Percentiles rank a stretch among this genome's conserved stretches.
phyloP scores from a whole-genome alignment of 2,113 vertebrate genomes.

The Corythornis madagascariensis region DNA sequence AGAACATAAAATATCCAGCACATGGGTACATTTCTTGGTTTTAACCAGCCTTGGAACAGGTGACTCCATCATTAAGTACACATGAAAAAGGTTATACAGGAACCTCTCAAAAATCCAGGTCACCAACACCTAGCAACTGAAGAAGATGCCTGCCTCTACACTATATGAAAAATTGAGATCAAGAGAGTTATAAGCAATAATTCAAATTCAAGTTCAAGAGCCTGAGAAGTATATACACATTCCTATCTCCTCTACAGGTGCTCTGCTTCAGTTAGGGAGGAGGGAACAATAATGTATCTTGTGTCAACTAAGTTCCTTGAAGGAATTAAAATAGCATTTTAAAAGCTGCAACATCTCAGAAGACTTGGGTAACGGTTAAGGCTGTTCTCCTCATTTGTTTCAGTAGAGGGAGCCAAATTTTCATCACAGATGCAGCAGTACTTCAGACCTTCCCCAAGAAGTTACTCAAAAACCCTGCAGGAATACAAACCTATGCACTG shows the following conservation, averaged over 20 bases:
- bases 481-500: neutral
- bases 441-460: neutral
- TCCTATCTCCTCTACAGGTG: neutral
- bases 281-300: neutral
- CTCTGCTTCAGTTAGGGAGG: neutral
- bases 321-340: neutral
- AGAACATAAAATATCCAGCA: no score
- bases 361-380: neutral
- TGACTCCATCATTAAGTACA: neutral
- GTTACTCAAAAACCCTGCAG: neutral
- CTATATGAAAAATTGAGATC: neutral
- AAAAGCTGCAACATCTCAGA: neutral
- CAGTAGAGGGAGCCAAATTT: slow-evolving; percentile 21
- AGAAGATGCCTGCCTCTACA: neutral
- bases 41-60: neutral
- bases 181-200: accelerated
- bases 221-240: accelerated
- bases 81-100: neutral
- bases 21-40: neutral
- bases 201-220: neutral
- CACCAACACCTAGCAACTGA: neutral
- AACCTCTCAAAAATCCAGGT: neutral
- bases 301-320: neutral
- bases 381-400: neutral
- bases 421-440: slow-evolving; percentile 3